phyloP scores from a whole-genome alignment of 2,888 invertebrate genomes.

The Lycaena phlaeas region DNA sequence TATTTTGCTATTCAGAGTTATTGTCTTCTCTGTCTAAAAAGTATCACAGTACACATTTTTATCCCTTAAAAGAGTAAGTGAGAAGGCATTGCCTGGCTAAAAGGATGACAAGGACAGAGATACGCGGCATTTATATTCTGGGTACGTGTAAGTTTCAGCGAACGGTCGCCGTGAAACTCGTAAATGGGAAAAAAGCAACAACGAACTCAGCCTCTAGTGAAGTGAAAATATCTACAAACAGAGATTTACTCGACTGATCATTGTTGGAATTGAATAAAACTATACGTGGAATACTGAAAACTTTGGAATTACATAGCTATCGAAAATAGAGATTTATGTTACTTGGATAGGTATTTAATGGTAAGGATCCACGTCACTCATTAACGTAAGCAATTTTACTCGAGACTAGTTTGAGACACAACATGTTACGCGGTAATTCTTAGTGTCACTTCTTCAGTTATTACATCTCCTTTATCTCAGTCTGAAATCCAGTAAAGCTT shows the following conservation, averaged over 20 bases:
- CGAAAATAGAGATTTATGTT: too few relatives aligned
- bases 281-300: not conserved
- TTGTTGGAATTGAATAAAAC: conserved; percentile 1
- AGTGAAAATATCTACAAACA: conserved; percentile 32
- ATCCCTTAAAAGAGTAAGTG: conserved; percentile 58
- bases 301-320: not conserved
- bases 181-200: conserved; percentile 74
- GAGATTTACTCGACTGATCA: conserved; percentile 13
- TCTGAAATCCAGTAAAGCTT: too few relatives aligned
- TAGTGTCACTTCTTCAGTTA: too few relatives aligned
- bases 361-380: too few relatives aligned
- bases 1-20: conserved; percentile 37
- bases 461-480: too few relatives aligned
- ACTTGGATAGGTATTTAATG: too few relatives aligned
- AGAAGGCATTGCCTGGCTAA: conserved; percentile 25
- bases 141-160: conserved; percentile 73
- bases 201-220: conserved; percentile 65
- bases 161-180: conserved; percentile 73
- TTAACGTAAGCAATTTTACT: too few relatives aligned
- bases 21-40: conserved; percentile 62
- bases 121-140: conserved; percentile 68
- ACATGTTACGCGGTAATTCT: too few relatives aligned
- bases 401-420: too few relatives aligned
- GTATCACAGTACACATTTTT: conserved; percentile 68
- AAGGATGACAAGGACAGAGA: conserved; percentile 35